Percentiles rank a stretch among this genome's conserved stretches.
Evolutionary conservation across 1,140 invertebrate species (phyloP).

Genomic region (Drosophila santomea): DNA sequence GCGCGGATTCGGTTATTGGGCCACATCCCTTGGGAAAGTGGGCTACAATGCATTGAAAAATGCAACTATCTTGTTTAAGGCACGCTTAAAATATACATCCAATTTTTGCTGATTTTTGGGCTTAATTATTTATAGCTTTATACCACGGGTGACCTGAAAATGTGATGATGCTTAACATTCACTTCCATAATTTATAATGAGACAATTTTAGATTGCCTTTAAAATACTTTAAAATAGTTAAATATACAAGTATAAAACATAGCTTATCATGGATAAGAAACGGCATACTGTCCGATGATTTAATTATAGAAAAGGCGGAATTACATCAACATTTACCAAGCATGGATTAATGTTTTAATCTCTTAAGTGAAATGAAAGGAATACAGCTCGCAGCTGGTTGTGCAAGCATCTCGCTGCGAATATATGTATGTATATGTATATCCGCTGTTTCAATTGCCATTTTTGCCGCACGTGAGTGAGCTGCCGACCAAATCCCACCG

Average conservation of each 20-base stretch:
- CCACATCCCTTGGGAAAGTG: slow-evolving; percentile 49
- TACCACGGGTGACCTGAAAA: background rate
- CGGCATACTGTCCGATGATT: too few species aligned
- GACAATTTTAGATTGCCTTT: too few species aligned
- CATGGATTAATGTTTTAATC: background rate
- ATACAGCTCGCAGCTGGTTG: background rate
- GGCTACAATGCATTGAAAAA: slow-evolving; percentile 51
- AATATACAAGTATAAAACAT: too few species aligned
- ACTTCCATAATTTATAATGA: background rate
- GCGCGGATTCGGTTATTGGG: slow-evolving; percentile 66
- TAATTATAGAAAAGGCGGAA: too few species aligned
- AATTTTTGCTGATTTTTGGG: slow-evolving; percentile 16
- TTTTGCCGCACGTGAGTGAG: slow-evolving; percentile 1
- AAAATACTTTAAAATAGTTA: too few species aligned
- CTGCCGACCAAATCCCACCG: slow-evolving; percentile 20
- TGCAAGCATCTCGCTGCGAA: background rate
- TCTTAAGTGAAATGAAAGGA: background rate
- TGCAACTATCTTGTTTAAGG: slow-evolving; percentile 55
- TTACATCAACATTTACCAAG: too few species aligned
- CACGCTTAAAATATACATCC: background rate
- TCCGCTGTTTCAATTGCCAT: slow-evolving; percentile 1
- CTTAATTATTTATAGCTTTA: slow-evolving; percentile 1
- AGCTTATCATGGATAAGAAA: too few species aligned
- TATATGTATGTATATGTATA: background rate
- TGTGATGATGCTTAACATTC: background rate